Percentiles rank a stretch among this genome's conserved stretches.
Evolutionary conservation across 2,888 invertebrate species (phyloP).

Genomic region (Ceriagrion tenellum): DNA sequence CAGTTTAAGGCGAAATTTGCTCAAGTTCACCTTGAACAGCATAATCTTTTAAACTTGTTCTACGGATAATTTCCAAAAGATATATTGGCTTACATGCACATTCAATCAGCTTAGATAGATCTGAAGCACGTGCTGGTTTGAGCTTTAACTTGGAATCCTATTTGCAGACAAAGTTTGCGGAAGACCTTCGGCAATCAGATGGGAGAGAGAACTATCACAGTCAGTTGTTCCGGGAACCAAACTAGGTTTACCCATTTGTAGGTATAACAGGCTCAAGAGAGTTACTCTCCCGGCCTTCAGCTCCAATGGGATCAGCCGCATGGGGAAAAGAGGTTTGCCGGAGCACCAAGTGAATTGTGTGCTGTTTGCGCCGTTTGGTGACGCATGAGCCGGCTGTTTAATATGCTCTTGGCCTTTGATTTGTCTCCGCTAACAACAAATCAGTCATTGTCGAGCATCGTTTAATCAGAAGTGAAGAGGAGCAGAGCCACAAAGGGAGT

Average conservation of each 20-base stretch:
- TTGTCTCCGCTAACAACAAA: background rate
- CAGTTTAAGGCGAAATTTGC: no score
- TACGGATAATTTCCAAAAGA: no score
- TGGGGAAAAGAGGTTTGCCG: background rate
- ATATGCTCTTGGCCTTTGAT: background rate
- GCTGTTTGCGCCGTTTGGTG: constrained; percentile 4
- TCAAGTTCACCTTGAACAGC: no score
- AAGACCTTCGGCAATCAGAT: background rate
- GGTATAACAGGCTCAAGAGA: constrained; percentile 8
- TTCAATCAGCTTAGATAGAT: background rate
- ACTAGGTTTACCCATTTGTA: constrained; percentile 32
- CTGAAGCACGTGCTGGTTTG: background rate
- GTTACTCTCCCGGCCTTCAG: background rate
- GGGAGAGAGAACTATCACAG: background rate
- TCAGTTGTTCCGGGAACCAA: background rate
- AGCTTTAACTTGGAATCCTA: constrained; percentile 3
- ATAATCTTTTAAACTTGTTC: no score
- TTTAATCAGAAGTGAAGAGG: background rate
- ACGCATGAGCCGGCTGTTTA: background rate
- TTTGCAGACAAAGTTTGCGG: background rate
- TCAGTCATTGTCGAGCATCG: background rate
- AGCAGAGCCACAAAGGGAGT: background rate
- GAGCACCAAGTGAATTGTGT: background rate
- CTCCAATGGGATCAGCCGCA: background rate
- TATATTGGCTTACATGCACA: background rate